Percentiles rank a stretch among this genome's conserved stretches.
Evolutionary conservation across 2,113 vertebrate genomes (phyloP).

Genomic region (Dicerorhinus sumatrensis): DNA sequence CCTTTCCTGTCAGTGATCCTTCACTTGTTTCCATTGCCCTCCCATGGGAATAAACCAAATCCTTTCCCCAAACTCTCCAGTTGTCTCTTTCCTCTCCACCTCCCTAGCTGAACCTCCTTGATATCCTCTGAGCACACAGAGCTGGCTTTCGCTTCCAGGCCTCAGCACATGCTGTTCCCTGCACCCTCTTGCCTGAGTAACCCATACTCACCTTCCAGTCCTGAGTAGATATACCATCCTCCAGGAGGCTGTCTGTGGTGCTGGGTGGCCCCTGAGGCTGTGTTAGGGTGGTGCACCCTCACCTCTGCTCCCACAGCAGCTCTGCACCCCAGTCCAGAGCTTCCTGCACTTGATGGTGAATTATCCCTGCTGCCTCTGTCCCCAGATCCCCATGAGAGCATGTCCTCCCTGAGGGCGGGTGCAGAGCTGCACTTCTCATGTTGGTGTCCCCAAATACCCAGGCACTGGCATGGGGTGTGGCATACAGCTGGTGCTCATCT

Average conservation of each 20-base stretch:
- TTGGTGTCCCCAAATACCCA: not conserved
- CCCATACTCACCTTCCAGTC: not conserved
- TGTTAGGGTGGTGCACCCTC: not conserved
- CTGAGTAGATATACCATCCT: fast-evolving
- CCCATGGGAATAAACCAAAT: not conserved
- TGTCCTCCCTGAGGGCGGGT: not conserved
- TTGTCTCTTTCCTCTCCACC: no score
- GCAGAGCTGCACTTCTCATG: not conserved
- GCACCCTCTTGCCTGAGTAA: not conserved
- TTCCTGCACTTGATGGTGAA: fast-evolving
- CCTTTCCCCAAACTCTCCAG: no score
- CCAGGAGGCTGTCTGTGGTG: fast-evolving
- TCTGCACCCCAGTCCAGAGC: not conserved
- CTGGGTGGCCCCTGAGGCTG: not conserved
- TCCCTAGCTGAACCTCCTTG: not conserved
- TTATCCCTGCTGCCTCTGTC: not conserved
- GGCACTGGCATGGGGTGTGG: not conserved
- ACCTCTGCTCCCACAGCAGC: not conserved
- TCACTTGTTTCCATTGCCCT: not conserved
- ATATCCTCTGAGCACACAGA: not conserved
- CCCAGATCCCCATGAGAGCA: no score
- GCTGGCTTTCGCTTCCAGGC: not conserved
- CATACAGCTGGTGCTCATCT: no score
- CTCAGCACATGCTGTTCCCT: not conserved
- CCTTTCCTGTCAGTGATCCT: not conserved